Conservation (phyloP, 2,113 vertebrate species). For the Alouatta palliata region DNA sequence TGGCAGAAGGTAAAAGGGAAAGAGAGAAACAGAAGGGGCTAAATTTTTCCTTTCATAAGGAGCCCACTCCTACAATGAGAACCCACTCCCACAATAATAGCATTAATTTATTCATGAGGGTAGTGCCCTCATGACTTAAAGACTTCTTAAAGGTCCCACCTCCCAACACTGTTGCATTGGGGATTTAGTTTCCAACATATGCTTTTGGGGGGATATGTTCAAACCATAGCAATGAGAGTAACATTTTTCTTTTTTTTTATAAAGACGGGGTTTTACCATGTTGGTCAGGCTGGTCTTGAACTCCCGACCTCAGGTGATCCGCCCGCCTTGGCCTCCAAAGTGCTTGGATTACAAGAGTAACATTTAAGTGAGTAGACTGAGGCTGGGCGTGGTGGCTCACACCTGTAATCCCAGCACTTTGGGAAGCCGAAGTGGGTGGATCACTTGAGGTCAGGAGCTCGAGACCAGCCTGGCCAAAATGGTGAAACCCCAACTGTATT, state of each 20-base stretch:
- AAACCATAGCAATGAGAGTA: neutral
- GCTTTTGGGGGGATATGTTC: neutral
- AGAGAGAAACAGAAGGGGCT: neutral
- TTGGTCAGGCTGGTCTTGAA: too few species aligned
- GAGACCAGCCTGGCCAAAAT: too few species aligned
- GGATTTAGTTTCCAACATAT: neutral
- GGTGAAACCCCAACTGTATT: too few species aligned
- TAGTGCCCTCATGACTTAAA: neutral
- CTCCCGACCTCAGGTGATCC: too few species aligned
- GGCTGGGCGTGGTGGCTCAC: too few species aligned
- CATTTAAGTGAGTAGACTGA: neutral
- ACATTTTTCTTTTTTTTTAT: neutral
- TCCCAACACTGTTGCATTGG: neutral
- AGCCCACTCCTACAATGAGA: neutral
- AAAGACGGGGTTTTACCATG: too few species aligned
- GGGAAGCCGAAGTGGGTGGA: too few species aligned
- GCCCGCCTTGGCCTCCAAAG: too few species aligned
- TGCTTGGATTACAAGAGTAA: neutral
- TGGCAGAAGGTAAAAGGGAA: neutral
- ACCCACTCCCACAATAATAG: neutral
- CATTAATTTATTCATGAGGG: neutral
- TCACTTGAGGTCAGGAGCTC: too few species aligned
- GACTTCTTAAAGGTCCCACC: neutral
- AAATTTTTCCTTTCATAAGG: neutral
- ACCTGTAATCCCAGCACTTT: too few species aligned